phyloP scores from a whole-genome alignment of 92 coral and sea anemone species.

The Pocillopora meandrina region DNA sequence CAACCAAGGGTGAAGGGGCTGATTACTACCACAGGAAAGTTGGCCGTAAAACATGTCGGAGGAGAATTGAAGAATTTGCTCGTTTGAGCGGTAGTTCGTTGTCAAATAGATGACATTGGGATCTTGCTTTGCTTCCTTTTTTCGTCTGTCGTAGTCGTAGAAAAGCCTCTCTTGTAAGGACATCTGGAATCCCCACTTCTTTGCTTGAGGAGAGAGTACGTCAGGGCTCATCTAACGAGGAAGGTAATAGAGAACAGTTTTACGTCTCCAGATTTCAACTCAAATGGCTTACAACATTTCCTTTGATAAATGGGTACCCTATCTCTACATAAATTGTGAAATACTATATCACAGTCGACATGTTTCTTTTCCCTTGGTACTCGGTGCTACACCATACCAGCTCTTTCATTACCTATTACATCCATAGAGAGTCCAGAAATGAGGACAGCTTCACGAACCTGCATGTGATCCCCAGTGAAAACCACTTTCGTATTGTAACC shows the following conservation, averaged over 20 bases:
- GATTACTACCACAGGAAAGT: conserved; percentile 39
- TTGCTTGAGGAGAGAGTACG: conserved; percentile 51
- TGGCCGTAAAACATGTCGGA: conserved; percentile 62
- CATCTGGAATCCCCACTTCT: conserved; percentile 48
- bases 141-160: conserved; percentile 37
- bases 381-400: no score
- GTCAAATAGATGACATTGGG: conserved; percentile 46
- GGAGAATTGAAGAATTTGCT: conserved; percentile 54
- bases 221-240: conserved; percentile 58
- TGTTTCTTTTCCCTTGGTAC: no score
- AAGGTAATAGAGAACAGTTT: neutral
- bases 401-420: no score
- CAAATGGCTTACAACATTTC: no score
- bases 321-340: no score
- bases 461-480: conserved; percentile 71
- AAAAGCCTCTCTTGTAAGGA: conserved; percentile 65
- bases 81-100: conserved; percentile 69
- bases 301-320: no score
- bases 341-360: no score
- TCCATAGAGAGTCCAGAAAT: no score
- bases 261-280: no score
- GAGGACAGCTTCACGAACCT: conserved; percentile 23
- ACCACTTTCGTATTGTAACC: conserved; percentile 59
- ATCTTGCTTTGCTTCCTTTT: neutral
- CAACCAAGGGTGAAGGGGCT: conserved; percentile 34